phyloP scores from a whole-genome alignment of 2,888 invertebrate species.

The Lochmaea capreae region DNA sequence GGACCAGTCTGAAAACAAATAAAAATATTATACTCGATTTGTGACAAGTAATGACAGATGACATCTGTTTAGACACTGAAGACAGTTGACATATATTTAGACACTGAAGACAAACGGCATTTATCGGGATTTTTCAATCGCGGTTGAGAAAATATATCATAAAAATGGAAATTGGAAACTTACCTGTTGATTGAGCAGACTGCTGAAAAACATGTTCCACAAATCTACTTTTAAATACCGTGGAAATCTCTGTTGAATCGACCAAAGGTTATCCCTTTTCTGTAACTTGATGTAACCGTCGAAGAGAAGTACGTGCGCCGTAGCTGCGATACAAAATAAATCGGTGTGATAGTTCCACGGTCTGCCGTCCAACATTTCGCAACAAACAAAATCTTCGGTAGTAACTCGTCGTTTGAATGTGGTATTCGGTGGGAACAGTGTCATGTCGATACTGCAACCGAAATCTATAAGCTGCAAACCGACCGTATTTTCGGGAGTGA shows the following conservation, averaged over 20 bases:
- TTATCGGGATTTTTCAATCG: too few relatives aligned
- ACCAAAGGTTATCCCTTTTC: conserved; percentile 61
- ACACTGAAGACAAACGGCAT: too few relatives aligned
- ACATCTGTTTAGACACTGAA: too few relatives aligned
- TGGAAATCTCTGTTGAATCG: conserved; percentile 59
- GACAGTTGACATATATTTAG: too few relatives aligned
- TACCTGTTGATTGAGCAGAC: conserved; percentile 75
- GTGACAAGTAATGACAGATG: too few relatives aligned
- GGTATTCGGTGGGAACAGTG: conserved; percentile 80
- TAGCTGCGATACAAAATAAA: conserved; percentile 88
- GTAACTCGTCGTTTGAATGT: conserved; percentile 69
- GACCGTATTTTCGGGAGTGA: conserved; percentile 65
- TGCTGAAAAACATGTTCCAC: conserved; percentile 86
- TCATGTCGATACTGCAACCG: conserved; percentile 95
- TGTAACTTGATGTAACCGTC: conserved; percentile 86
- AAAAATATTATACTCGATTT: neutral
- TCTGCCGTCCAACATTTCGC: conserved; percentile 90
- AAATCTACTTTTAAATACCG: conserved; percentile 72
- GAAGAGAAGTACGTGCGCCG: conserved; percentile 87
- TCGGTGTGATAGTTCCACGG: conserved; percentile 97
- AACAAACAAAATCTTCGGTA: conserved; percentile 83
- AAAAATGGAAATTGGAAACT: neutral
- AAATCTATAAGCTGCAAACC: conserved; percentile 91
- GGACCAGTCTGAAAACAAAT: conserved; percentile 50
- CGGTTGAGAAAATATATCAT: too few relatives aligned